Base-by-base conservation (phyloP, 2,113 vertebrate genomes). In the Picathartes gymnocephalus region DNA sequence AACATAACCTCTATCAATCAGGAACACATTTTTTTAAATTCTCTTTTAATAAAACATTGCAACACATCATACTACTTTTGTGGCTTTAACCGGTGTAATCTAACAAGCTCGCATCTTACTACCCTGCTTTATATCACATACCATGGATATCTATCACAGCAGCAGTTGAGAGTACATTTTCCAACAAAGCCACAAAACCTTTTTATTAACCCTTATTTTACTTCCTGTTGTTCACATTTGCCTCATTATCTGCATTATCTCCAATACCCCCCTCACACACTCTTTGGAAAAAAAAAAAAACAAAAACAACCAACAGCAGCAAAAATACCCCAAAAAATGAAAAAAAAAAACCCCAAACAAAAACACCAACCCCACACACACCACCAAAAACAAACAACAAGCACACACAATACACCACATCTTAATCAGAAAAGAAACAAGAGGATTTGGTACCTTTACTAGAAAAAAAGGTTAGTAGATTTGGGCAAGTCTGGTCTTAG, bases 171-270 rank as follows among this genome's bases (percentile, higher is more conserved):
- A 82, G 58, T 80, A 92, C 58, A 82, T 93, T 90, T 64, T 83
- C 42, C 78, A 95, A 94, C 44, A 88, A 90, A 62, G 48, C 71
- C 70, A 92, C 57, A 93, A 73, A 84, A 60, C 6, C 20, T 80
- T 77, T 79, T 81, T 44, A 86, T 83, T 86, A 86, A 74, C 20
- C 47, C 56, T 92, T 77, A 88, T 79, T 93, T 95, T 89, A 73
- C 85, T 71, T 65, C 66, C 37, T 73, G 47, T 66, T 93, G 28
- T 71, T 88, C 62, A 40, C 69, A 70, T 83, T 79, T 86, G 45
- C 81, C n/a, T 86, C 50, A 57, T 80, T 91, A 91, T 77, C 80
- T 78, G 39, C 48, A 62, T 57, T 72, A 71, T 37, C 50, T 54
- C 45, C 70, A 80, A 79, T 40, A 73, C 62, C 15, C 25, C 23